Percentiles rank a stretch among this genome's conserved stretches.
Evolutionary conservation across 2,888 invertebrate species (phyloP).

Genomic region (Magallana nippona): DNA sequence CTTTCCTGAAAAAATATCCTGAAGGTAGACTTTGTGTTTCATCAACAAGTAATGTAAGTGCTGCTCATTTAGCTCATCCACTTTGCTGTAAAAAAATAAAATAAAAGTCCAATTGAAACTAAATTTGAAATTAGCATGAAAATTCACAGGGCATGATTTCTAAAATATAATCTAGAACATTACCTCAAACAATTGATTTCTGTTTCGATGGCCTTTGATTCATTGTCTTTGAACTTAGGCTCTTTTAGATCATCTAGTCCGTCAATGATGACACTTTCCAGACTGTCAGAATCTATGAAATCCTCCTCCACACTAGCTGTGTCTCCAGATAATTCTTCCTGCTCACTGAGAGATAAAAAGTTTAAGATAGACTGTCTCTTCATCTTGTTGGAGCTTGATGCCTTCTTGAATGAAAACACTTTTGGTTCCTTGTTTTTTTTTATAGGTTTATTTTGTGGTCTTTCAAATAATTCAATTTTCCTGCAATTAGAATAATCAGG

Average conservation of each 20-base stretch:
- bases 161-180: background rate
- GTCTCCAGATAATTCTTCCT: background rate
- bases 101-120: background rate
- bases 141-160: background rate
- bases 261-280: slow-evolving; percentile 4
- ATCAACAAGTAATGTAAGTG: slow-evolving; percentile 59
- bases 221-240: background rate
- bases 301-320: background rate
- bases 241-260: slow-evolving; percentile 34
- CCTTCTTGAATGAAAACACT: background rate
- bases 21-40: slow-evolving; percentile 57
- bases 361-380: slow-evolving; percentile 19
- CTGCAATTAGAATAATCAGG: background rate
- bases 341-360: background rate
- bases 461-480: slow-evolving; percentile 14
- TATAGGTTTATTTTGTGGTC: background rate
- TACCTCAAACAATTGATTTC: slow-evolving; percentile 25
- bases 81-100: slow-evolving; percentile 55
- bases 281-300: background rate
- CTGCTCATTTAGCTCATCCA: slow-evolving; percentile 57
- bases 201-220: background rate
- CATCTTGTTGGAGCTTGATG: background rate
- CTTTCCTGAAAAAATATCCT: slow-evolving; percentile 63
- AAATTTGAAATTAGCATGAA: background rate
- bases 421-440: background rate